A percentile compares a stretch with the other conserved stretches of the same genome.
These are phyloP conservation scores for Drosophila suzukii DNA, from an alignment of 1,140 invertebrate genomes.

Conservation along the genomic window DNA sequence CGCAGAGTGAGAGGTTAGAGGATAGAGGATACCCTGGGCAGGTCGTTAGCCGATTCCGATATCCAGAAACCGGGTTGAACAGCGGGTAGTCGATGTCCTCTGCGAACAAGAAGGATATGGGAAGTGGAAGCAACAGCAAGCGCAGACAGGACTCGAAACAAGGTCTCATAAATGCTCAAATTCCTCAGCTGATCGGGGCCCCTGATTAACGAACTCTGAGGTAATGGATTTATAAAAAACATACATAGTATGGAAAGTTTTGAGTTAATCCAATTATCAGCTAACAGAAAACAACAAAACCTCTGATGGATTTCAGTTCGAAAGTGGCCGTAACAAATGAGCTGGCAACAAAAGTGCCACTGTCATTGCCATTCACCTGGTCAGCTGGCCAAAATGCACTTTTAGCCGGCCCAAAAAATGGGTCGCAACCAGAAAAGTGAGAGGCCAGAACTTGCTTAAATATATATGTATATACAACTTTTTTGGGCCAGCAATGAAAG, in stretches of 20 bases:
- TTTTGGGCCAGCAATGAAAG: slow-evolving; percentile 23
- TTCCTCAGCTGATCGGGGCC: slow-evolving; percentile 10
- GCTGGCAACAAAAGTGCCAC: slow-evolving; percentile 15
- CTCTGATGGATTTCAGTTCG: slow-evolving; percentile 16
- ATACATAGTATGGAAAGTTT: slow-evolving; percentile 25
- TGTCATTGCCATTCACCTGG: slow-evolving; percentile 56
- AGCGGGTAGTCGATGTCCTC: slow-evolving; percentile 51
- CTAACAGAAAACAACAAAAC: slow-evolving; percentile 7
- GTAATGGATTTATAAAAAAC: slow-evolving; percentile 32
- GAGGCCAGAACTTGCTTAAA: slow-evolving; percentile 37
- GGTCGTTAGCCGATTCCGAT: slow-evolving; percentile 58
- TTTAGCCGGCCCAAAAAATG: slow-evolving; percentile 34
- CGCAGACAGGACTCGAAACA: slow-evolving; percentile 29
- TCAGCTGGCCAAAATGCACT: slow-evolving; percentile 41
- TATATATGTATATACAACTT: not conserved
- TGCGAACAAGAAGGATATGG: not conserved
- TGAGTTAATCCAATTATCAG: slow-evolving; percentile 29
- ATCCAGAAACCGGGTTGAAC: slow-evolving; percentile 39
- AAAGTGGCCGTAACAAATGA: slow-evolving; percentile 6
- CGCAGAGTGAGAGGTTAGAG: slow-evolving; percentile 29
- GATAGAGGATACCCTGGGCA: slow-evolving; percentile 50
- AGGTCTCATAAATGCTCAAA: slow-evolving; percentile 29
- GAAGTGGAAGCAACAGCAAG: slow-evolving; percentile 20
- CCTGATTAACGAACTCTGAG: slow-evolving; percentile 24
- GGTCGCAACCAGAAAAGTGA: slow-evolving; percentile 37